Evolutionary conservation across 2,797 vertebrate species (phyloP).

Genomic region (Malurus splendens): DNA sequence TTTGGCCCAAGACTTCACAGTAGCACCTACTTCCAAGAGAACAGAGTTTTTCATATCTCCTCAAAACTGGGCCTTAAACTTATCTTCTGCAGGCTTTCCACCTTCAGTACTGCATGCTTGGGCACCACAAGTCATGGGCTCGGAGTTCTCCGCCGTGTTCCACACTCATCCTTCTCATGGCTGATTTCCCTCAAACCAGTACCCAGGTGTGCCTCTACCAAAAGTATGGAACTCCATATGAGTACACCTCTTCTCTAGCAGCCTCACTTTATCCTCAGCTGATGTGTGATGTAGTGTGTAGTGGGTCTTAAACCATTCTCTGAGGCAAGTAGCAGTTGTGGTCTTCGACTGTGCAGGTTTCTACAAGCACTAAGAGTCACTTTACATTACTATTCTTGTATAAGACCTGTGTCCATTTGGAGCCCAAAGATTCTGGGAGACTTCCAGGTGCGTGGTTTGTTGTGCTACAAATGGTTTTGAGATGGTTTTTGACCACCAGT

Average conservation of each 20-base stretch:
- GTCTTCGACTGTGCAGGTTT: not conserved
- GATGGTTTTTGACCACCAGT: not conserved
- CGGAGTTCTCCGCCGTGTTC: rapidly evolving
- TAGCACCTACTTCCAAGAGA: not conserved
- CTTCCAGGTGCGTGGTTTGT: not conserved
- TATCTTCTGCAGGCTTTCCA: not conserved
- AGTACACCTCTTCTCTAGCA: not conserved
- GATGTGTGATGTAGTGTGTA: not conserved
- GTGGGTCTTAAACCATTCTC: not conserved
- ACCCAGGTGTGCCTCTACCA: not conserved
- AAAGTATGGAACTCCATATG: not conserved
- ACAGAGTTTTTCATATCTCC: not conserved
- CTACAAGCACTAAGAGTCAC: not conserved
- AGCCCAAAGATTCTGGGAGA: not conserved
- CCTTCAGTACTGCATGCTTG: not conserved
- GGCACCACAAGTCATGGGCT: not conserved
- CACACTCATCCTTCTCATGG: not conserved
- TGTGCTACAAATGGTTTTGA: not conserved
- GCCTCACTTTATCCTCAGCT: not conserved
- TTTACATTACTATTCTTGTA: not conserved
- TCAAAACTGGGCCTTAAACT: not conserved
- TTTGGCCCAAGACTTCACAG: not conserved
- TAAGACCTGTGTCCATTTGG: not conserved
- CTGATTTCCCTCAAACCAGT: not conserved
- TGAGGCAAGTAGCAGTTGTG: not conserved